Conservation (phyloP, 2,888 invertebrate genomes). For the Zaprionus obscuricornis region DNA sequence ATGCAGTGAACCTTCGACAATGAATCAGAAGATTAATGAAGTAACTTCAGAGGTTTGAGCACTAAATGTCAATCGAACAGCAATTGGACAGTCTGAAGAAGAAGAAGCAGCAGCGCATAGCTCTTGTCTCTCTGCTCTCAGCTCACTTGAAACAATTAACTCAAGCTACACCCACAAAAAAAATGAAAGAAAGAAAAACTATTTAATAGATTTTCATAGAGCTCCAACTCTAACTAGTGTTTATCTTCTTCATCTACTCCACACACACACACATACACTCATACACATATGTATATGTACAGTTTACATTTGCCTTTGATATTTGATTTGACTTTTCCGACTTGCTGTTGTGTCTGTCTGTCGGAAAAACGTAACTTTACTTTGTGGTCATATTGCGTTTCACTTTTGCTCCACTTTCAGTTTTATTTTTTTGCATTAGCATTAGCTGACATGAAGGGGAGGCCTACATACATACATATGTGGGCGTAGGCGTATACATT, state of each 20-base stretch:
- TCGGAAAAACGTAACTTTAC: too few species aligned
- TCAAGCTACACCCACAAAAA: conserved; percentile 27
- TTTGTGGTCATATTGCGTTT: conserved; percentile 81
- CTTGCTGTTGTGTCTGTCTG: too few species aligned
- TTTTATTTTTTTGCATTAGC: conserved; percentile 67
- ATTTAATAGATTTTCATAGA: too few species aligned
- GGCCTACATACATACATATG: too few species aligned
- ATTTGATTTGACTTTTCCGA: conserved; percentile 75
- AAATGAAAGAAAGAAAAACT: too few species aligned
- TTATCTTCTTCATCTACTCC: too few species aligned
- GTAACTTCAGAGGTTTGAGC: conserved; percentile 30
- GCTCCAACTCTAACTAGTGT: neutral
- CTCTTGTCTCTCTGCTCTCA: conserved; percentile 23
- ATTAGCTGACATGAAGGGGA: conserved; percentile 28
- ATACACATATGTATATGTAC: too few species aligned
- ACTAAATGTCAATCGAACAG: conserved; percentile 61
- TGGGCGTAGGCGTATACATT: conserved; percentile 17
- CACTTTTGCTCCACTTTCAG: conserved; percentile 78
- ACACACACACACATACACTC: conserved; percentile 28
- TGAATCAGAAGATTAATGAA: conserved; percentile 72
- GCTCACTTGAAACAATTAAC: conserved; percentile 60
- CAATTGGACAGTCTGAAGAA: conserved; percentile 63
- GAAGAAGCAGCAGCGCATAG: too few species aligned
- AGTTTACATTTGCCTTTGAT: conserved; percentile 69
- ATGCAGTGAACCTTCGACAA: conserved; percentile 26